Evolutionary conservation across 2,888 invertebrate species (phyloP).

Genomic region (Euplexia lucipara): DNA sequence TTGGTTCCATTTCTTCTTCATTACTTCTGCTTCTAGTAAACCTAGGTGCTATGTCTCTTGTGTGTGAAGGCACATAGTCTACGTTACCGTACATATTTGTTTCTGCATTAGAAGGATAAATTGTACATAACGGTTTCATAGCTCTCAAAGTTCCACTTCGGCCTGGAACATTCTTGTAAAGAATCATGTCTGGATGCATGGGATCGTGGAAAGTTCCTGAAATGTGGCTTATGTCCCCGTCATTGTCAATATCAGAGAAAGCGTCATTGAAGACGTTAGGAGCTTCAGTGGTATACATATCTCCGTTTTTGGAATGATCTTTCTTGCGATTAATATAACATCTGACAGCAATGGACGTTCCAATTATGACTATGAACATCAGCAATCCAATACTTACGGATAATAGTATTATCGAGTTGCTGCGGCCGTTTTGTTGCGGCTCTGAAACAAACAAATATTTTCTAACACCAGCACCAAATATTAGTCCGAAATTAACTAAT

Average conservation of each 20-base stretch:
- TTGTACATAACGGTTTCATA: conserved; percentile 86
- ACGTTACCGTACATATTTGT: conserved; percentile 86
- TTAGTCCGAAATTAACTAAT: conserved; percentile 49
- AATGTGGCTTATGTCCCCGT: conserved; percentile 85
- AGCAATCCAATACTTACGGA: conserved; percentile 75
- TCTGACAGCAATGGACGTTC: conserved; percentile 71
- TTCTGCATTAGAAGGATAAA: conserved; percentile 82
- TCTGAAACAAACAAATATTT: conserved; percentile 69
- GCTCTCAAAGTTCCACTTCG: conserved; percentile 83
- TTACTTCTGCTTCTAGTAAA: conserved; percentile 78
- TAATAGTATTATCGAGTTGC: conserved; percentile 67
- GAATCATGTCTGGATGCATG: conserved; percentile 87
- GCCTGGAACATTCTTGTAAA: conserved; percentile 83
- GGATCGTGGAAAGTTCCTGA: conserved; percentile 88
- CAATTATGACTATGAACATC: conserved; percentile 69
- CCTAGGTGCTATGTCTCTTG: conserved; percentile 73
- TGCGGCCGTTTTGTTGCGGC: conserved; percentile 54
- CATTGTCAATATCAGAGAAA: conserved; percentile 86
- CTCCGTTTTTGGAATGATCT: conserved; percentile 81
- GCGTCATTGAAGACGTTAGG: conserved; percentile 87
- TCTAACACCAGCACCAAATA: conserved; percentile 39
- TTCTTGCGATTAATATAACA: conserved; percentile 76
- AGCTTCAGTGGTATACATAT: conserved; percentile 86
- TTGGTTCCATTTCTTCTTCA: conserved; percentile 75
- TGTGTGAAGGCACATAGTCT: conserved; percentile 80